phyloP scores from a whole-genome alignment of 2,797 vertebrate species.

The Coregonus sp. region DNA sequence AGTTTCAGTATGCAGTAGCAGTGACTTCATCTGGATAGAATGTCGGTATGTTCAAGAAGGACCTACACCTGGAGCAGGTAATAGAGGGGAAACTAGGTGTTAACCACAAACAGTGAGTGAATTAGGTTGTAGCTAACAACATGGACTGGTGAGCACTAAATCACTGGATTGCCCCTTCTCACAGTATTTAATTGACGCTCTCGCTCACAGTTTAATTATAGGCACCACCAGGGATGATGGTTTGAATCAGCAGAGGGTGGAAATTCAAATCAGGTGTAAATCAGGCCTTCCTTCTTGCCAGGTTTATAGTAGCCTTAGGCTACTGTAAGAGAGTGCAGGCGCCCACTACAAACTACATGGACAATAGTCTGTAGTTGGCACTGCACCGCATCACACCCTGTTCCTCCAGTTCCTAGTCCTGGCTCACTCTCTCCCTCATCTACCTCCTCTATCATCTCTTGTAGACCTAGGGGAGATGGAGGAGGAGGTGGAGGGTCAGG shows the following conservation, averaged over 20 bases:
- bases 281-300: not conserved
- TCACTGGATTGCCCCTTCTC: no score
- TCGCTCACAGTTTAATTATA: not conserved
- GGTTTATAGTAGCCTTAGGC: not conserved
- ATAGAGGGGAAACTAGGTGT: not conserved
- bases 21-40: not conserved
- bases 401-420: not conserved
- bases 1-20: not conserved
- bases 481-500: not conserved
- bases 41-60: not conserved
- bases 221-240: not conserved
- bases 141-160: not conserved
- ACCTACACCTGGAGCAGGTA: not conserved
- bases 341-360: no score
- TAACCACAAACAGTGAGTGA: not conserved
- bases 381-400: not conserved
- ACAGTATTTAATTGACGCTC: not conserved
- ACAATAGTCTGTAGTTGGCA: not conserved
- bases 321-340: not conserved
- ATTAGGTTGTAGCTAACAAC: not conserved
- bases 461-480: not conserved
- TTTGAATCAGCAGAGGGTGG: not conserved
- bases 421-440: not conserved
- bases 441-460: not conserved
- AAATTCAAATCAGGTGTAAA: not conserved